Conservation (phyloP, 2,888 invertebrate species). For the Pristionchus arcanus region DNA sequence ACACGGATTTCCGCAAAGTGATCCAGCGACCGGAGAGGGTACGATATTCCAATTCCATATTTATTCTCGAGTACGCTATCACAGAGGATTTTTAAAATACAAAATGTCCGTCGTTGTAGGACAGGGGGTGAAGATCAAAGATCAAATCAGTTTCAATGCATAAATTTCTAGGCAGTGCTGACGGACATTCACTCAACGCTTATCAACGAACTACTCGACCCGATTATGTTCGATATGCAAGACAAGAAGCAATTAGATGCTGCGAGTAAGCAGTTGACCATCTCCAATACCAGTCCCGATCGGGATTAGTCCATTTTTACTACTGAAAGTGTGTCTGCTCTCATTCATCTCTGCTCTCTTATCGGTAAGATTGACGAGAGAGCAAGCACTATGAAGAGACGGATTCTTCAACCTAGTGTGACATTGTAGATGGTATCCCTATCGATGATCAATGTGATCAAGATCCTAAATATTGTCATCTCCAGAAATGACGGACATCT, state of each 20-base stretch:
- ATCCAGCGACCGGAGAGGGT: slow-evolving; percentile 66
- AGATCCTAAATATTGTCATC: too few species aligned
- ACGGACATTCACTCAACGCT: slow-evolving; percentile 49
- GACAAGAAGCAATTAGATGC: background rate
- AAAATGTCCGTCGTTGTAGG: too few species aligned
- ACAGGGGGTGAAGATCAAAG: background rate
- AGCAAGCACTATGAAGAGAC: too few species aligned
- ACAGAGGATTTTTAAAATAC: too few species aligned
- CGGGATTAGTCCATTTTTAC: too few species aligned
- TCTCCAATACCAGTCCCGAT: too few species aligned
- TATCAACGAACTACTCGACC: slow-evolving; percentile 39
- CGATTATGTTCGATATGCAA: slow-evolving; percentile 7
- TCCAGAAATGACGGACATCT: slow-evolving; percentile 31
- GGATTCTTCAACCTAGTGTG: too few species aligned
- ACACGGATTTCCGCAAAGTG: slow-evolving; percentile 65
- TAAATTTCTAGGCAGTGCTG: background rate
- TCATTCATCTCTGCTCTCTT: too few species aligned
- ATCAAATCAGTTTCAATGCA: background rate
- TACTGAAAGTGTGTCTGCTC: too few species aligned
- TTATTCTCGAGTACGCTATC: too few species aligned
- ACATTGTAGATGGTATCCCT: too few species aligned
- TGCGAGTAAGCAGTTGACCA: background rate
- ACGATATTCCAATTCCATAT: background rate
- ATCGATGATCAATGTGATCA: background rate
- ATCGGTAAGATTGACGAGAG: too few species aligned